phyloP scores from a whole-genome alignment of 2,888 invertebrate genomes.

The Ectropis crepuscularia region DNA sequence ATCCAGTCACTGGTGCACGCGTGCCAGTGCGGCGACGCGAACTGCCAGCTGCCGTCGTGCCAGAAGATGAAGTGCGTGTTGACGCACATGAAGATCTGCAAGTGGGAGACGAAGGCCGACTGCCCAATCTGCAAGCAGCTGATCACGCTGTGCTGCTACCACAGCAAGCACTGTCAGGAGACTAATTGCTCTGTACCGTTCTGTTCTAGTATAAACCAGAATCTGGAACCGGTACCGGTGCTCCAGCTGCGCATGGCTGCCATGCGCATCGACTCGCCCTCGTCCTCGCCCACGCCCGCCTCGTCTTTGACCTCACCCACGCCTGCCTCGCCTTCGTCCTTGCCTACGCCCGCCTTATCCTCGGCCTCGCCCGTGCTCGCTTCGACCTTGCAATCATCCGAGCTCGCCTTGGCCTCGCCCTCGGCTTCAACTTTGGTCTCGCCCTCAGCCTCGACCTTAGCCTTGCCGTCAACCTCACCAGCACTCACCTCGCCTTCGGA shows the following conservation, averaged over 20 bases:
- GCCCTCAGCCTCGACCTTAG: too few species aligned
- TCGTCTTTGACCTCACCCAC: too few species aligned
- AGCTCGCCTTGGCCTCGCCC: too few species aligned
- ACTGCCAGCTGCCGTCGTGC: conserved; percentile 98
- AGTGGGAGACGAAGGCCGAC: conserved; percentile 97
- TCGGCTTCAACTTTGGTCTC: too few species aligned
- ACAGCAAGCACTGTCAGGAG: conserved; percentile 99
- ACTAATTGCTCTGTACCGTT: conserved; percentile 99
- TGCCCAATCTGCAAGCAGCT: conserved; percentile 99
- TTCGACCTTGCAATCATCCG: too few species aligned
- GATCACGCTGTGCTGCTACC: conserved; percentile 99
- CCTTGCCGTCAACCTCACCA: too few species aligned
- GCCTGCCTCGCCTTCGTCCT: too few species aligned
- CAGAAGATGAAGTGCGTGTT: conserved; percentile 99
- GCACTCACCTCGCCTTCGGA: too few species aligned
- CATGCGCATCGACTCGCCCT: conserved; percentile 84
- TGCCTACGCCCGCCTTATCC: too few species aligned
- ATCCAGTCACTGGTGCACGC: conserved; percentile 97
- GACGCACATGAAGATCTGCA: conserved; percentile 98
- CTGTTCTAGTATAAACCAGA: conserved; percentile 99
- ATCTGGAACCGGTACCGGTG: conserved; percentile 96
- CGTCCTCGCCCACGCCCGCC: conserved; percentile 69
- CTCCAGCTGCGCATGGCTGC: conserved; percentile 95
- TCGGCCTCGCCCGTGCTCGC: too few species aligned
- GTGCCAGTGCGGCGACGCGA: conserved; percentile 98